Conservation (phyloP, 2,113 vertebrate species). For the Tragelaphus strepsiceros region DNA sequence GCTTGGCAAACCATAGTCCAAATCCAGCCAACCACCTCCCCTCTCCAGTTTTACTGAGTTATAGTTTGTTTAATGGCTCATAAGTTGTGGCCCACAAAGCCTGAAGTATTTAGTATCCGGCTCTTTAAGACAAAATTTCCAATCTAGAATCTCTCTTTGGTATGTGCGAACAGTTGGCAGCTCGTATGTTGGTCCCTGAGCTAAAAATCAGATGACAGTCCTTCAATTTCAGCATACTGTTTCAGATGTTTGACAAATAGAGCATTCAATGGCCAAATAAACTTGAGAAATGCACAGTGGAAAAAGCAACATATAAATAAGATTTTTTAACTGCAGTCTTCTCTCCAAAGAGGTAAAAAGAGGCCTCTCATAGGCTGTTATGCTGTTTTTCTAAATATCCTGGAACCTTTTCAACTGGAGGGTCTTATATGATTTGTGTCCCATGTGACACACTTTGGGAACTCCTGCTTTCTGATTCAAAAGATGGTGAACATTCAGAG, state of each 20-base stretch:
- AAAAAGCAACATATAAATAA: background rate
- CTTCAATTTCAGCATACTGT: background rate
- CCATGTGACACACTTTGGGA: background rate
- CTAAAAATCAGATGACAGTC: background rate
- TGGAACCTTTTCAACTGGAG: background rate
- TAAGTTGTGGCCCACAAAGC: background rate
- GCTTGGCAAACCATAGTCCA: background rate
- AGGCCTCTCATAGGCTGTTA: rapidly evolving
- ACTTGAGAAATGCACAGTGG: background rate
- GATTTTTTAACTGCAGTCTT: too few relatives aligned
- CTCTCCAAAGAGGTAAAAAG: background rate
- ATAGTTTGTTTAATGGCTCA: background rate
- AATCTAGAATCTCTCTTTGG: background rate
- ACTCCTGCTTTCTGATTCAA: background rate
- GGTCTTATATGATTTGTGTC: background rate
- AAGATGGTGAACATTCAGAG: background rate
- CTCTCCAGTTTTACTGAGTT: background rate
- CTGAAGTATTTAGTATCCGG: background rate
- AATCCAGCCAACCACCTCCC: background rate
- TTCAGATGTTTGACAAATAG: background rate
- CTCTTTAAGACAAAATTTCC: background rate
- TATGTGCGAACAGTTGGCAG: background rate
- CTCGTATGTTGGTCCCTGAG: background rate
- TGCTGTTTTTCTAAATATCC: background rate
- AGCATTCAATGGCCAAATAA: background rate